A percentile compares a stretch with the other conserved stretches of the same genome.
These are phyloP conservation scores for Parus major DNA, from an alignment of 2,113 vertebrate species.

Conservation along the genomic window DNA sequence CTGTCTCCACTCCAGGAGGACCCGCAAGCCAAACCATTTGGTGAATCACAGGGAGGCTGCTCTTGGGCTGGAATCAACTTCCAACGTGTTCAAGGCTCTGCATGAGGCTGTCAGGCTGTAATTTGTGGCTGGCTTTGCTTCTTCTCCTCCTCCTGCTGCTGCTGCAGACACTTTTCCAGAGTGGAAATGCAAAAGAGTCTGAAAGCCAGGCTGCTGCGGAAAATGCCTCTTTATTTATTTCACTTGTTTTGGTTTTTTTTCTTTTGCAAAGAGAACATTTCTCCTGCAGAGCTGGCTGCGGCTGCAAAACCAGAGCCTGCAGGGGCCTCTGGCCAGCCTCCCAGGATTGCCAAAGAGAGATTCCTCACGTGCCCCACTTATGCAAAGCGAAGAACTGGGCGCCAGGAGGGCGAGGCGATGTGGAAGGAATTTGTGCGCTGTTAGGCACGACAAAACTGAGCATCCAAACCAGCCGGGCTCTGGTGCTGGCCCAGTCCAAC, in stretches of 20 bases:
- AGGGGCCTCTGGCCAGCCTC: slow-evolving; percentile 43
- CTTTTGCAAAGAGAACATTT: not conserved
- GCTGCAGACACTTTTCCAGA: not conserved
- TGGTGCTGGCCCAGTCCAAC: not conserved
- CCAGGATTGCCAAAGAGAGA: not conserved
- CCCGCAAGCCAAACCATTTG: not conserved
- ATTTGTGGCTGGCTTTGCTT: not conserved
- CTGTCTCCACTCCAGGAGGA: not conserved
- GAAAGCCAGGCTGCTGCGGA: not conserved
- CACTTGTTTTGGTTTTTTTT: not conserved
- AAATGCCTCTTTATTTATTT: not conserved
- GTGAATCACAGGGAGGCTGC: not conserved
- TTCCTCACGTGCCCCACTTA: not conserved
- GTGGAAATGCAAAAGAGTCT: not conserved
- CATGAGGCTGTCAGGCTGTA: not conserved
- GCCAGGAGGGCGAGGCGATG: not conserved
- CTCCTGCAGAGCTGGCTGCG: not conserved
- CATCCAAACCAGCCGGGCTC: not conserved
- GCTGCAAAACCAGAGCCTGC: slow-evolving; percentile 25
- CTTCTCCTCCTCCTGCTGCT: not conserved
- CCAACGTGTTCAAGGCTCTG: not conserved
- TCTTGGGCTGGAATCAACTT: not conserved
- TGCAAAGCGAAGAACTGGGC: accelerated
- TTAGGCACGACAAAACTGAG: not conserved
- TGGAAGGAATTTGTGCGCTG: slow-evolving; percentile 11